Evolutionary conservation across 2,797 vertebrate genomes (phyloP).

Genomic region (Sebastes vulpes): DNA sequence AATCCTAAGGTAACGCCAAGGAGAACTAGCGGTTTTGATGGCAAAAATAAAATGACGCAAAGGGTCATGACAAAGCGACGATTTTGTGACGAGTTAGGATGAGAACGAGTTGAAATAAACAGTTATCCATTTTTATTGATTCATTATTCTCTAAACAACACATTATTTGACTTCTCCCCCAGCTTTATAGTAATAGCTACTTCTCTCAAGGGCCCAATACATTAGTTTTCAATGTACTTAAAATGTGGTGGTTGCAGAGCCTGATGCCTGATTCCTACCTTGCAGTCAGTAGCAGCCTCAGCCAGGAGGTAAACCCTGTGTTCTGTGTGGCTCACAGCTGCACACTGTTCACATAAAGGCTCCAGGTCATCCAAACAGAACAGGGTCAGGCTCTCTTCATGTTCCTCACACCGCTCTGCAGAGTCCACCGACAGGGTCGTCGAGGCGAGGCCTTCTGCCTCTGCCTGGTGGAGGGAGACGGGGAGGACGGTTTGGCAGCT

Average conservation of each 20-base stretch:
- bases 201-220: background rate
- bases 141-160: background rate
- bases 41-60: too few relatives aligned
- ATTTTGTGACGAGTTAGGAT: too few relatives aligned
- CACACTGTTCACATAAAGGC: slow-evolving; percentile 59
- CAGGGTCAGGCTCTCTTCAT: slow-evolving; percentile 22
- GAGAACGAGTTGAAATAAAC: too few relatives aligned
- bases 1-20: too few relatives aligned
- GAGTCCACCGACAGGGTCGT: background rate
- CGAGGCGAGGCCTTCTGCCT: background rate
- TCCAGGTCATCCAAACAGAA: slow-evolving; percentile 69
- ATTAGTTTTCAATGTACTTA: background rate
- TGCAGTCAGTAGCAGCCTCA: slow-evolving; percentile 51
- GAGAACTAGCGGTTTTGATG: too few relatives aligned
- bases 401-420: slow-evolving; percentile 24
- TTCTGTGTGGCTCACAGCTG: slow-evolving; percentile 35
- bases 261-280: slow-evolving; percentile 32
- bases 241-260: background rate
- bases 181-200: background rate
- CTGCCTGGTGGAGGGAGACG: background rate
- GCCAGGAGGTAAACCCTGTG: slow-evolving; percentile 51
- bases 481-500: slow-evolving; percentile 3
- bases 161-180: background rate
- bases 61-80: too few relatives aligned
- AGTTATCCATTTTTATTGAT: background rate